Evolutionary conservation across 2,113 vertebrate genomes (phyloP), one percentile per base, ranked within the genome.

Genomic region (Myrmecophaga tridactyla): DNA sequence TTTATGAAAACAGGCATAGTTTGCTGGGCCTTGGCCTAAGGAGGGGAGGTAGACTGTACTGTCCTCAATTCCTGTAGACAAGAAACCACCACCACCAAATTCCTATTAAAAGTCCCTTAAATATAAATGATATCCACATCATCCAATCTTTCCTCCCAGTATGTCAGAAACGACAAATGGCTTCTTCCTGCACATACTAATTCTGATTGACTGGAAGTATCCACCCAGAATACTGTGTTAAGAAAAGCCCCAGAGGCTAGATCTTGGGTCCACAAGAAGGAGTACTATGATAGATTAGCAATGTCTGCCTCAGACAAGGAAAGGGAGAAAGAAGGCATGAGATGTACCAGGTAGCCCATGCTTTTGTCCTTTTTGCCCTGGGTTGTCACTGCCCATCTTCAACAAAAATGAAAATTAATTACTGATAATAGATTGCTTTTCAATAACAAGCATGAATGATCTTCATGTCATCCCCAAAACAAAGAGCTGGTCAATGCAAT

Each of bases 81-180:
- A 76, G 41, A 88, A 70, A 67, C 69, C 96, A 92, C 12, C 72
- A 67, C 6, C 69, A 78, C 34, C 82, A 56, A 46, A 51, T 41
- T 27, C 83, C 41, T 92, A 62, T 63, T 81, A 56, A 77, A 94
- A 86, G 7, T 53, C 10, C 90, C 23, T 73, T 87, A 53, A 2
- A 4, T 43, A 75, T 17, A 88, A 86, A 41, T 76, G 31, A 76
- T 53, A 83, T 53, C 41, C 94, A 72, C 29, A 39, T 92, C 56
- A 83, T 27, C 11, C 25, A 62, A 14, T 65, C 17, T 87, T 95
- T 78, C 84, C 69, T 78, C 58, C 65, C 39, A 70, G 65, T 43
- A 41, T 18, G 11, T 65, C 56, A 89, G 69, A 86, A 94, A 89
- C 89, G 76, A 90, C 65, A 63, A 86, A 95, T 20, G 89, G 51